Evolutionary conservation across 2,113 vertebrate genomes (phyloP).

Genomic region (Rafetus swinhoei): DNA sequence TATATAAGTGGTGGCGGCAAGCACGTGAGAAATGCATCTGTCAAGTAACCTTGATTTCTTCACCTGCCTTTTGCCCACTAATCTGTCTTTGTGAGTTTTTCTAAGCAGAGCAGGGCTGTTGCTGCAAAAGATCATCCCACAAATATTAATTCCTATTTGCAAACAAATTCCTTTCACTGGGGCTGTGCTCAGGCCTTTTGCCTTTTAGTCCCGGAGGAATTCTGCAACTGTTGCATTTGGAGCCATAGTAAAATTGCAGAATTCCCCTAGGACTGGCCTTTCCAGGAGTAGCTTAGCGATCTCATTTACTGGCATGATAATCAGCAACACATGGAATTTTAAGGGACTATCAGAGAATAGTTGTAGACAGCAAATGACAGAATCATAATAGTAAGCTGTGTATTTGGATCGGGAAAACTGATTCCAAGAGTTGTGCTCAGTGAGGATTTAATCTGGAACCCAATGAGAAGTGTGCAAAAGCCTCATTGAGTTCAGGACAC

Average conservation of each 20-base stretch:
- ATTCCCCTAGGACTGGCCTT: not conserved
- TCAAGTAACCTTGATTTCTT: not conserved
- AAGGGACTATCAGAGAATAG: constrained; percentile 63
- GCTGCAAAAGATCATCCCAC: constrained; percentile 19
- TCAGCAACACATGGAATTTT: constrained; percentile 46
- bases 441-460: constrained; percentile 59
- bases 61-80: not conserved
- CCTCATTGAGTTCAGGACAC: constrained; percentile 59
- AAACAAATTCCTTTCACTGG: constrained; percentile 43
- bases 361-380: constrained; percentile 65
- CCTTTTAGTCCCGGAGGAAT: not conserved
- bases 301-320: constrained; percentile 58
- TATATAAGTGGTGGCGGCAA: not conserved
- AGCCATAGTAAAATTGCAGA: too few species aligned
- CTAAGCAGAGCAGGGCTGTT: not conserved
- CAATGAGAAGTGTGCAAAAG: constrained; percentile 49
- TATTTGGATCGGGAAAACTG: not conserved
- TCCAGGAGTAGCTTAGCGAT: constrained; percentile 47
- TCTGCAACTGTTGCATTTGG: too few species aligned
- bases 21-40: not conserved
- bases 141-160: constrained; percentile 18
- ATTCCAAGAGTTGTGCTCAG: not conserved
- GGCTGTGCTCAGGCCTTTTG: not conserved
- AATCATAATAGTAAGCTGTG: constrained; percentile 34
- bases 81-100: not conserved